Base-by-base conservation (phyloP, 2,888 invertebrate species). In the Nomada ruficornis region DNA sequence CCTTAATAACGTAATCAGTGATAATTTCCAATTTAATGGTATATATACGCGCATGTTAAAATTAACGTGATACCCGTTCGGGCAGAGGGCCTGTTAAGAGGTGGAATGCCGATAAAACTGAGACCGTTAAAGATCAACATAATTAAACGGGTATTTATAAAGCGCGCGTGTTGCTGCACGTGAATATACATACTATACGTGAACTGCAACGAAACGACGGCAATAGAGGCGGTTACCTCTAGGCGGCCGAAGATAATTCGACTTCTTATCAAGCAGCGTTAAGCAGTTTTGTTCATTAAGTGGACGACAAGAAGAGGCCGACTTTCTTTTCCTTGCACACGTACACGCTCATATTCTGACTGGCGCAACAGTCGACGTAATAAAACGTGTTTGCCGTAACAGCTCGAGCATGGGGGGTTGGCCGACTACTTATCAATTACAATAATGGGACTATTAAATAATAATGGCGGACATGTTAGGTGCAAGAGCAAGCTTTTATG, bases 371-470 rank as follows among this genome's bases (percentile, higher is more conserved):
- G 71, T 79, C 67, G 26, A 71, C 81, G 86, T 80, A 88, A 88
- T 88, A 88, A 88, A 88, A 88, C 88, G 78, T 82, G 88, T 86
- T 65, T 77, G 80, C 78, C 72, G 57, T 68, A 80, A 79, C 80
- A 67, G 72, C 74, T 71, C 55, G 73, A 73, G 65, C 80, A 36
- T 26, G 36, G 36, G 77, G 71, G 57, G 57, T 62, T 50, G 72
- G 55, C 73, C 59, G 74, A 71, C 85, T 88, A 88, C 87, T 88
- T 88, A 88, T 88, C 88, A 88, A 88, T 88, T 88, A 88, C 86
- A 88, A 88, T 88, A 88, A 88, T 88, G 83, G 82, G 82, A 78
- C 88, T 84, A 88, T 88, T 88, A 88, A 88, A 88, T 86, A 88
- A 88, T 88, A 88, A 88, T 83, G 80, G 85, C 74, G 62, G 80